phyloP scores from a whole-genome alignment of 2,888 invertebrate genomes.

The Bombyx huttoni region DNA sequence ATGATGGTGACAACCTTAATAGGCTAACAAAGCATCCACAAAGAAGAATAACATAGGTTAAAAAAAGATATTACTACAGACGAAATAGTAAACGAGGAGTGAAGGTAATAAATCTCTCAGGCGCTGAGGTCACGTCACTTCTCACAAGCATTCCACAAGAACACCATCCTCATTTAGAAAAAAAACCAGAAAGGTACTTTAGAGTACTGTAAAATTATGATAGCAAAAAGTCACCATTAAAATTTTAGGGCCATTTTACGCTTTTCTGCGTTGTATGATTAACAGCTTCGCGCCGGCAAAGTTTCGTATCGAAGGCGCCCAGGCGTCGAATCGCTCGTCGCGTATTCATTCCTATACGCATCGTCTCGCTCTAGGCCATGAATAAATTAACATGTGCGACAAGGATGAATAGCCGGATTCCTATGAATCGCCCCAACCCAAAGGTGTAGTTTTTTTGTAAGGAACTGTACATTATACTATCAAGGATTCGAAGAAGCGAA shows the following conservation, averaged over 20 bases:
- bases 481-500: neutral
- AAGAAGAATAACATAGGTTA: too few relatives aligned
- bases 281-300: conserved; percentile 27
- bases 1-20: too few relatives aligned
- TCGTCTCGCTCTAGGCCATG: neutral
- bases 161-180: too few relatives aligned
- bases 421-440: neutral
- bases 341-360: neutral
- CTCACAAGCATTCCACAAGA: too few relatives aligned
- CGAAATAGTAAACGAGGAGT: too few relatives aligned
- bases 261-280: conserved; percentile 27
- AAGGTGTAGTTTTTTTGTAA: neutral
- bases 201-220: neutral
- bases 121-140: too few relatives aligned
- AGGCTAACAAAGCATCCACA: too few relatives aligned
- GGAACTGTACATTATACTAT: neutral
- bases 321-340: neutral
- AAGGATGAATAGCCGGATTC: neutral
- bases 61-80: too few relatives aligned
- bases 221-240: conserved; percentile 27
- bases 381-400: neutral
- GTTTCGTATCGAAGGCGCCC: conserved; percentile 18
- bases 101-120: too few relatives aligned
- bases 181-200: neutral
- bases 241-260: conserved; percentile 31